Evolutionary conservation across 2,113 vertebrate genomes (phyloP), one percentile per base, ranked within the genome.

Genomic region (Caracal caracal): DNA sequence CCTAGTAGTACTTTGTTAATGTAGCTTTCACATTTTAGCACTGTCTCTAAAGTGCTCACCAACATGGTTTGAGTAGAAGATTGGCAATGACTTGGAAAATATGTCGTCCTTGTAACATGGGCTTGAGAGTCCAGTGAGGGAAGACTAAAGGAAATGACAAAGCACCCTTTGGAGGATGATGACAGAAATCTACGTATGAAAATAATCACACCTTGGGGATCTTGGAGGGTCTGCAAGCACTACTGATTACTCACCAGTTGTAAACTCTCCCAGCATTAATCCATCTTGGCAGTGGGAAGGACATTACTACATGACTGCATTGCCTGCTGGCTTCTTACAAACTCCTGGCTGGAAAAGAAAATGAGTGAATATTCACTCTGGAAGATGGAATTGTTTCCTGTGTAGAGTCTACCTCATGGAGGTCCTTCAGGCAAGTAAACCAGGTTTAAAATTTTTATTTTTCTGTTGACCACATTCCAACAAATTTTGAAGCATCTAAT

Each of bases 251-350:
- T 98, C 95, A 98, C 87, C 71, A 95, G 96, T 91, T 97, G 91
- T 98, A 98, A 97, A 73, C 70, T 97, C 96, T 96, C 96, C 97
- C 97, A 97, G 96, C 90, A 91, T 97, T 98, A 97, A 97, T 97
- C 97, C 71, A 65, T 92, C 85, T 98, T 98, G 98, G 97, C 98
- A 97, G 82, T 68, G 80, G 65, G 94, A 63, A 94, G 75, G 88
- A 94, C 49, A 96, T 98, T 97, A 96, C 95, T 95, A 96, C 97
- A 97, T 95, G 93, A 95, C 97, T 96, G 65, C 87, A 90, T 33
- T 92, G 97, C 96, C 85, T 94, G 79, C 85, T 98, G 95, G 92
- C 96, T 98, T 97, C 95, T 94, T 96, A 90, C 59, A 94, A 63
- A 94, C 88, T 95, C 90, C 93, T 97, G 97, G 95, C 96, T 98